Evolutionary conservation across 2,113 vertebrate genomes (phyloP), one percentile per base, ranked within the genome.

Genomic region (Stigmatopora argus): DNA sequence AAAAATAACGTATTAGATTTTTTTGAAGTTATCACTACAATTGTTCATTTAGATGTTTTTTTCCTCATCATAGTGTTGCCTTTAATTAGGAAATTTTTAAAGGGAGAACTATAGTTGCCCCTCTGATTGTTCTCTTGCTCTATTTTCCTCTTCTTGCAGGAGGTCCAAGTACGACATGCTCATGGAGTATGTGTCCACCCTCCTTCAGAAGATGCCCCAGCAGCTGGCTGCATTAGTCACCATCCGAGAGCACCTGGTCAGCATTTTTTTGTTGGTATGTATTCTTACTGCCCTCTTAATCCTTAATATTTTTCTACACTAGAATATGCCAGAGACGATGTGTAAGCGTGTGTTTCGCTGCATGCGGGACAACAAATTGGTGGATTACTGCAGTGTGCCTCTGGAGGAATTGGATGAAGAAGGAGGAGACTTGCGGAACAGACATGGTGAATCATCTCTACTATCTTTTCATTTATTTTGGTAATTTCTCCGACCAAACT

Each of bases 81-180:
- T 1, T 38, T 38, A 4, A 38, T 4, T 38, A 5, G 35, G 4
- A 7, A 38, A 38, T 38, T 38, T 38, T 38, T 38, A 38, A 38
- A 38, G 7, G 35, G 35, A 38, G 35, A 38, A 38, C 35, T 38
- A 7, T 7, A 38, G 35, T 38, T 4, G 35, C 35, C 35, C 4
- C 7, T 3, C 7, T 48, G 46, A 48, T 48, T 48, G 5, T 48
- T 2, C 46, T 48, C 15, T 11, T 56, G 53, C 51, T 77, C 48
- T 82, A 57, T 67, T 65, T 31, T 31, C 26, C n/a, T 14, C 19
- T 34, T 26, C 78, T 73, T 63, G 45, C 75, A 99, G 97, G 90
- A 92, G 94, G 73, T 94, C 87, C 75, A 98, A 95, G 67, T 97
- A 98, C 0, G 94, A 97, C 76, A 90, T 96, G 62, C 89, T 99